Base-by-base conservation (phyloP, 1,140 invertebrate species). In the Conus ventricosus region DNA sequence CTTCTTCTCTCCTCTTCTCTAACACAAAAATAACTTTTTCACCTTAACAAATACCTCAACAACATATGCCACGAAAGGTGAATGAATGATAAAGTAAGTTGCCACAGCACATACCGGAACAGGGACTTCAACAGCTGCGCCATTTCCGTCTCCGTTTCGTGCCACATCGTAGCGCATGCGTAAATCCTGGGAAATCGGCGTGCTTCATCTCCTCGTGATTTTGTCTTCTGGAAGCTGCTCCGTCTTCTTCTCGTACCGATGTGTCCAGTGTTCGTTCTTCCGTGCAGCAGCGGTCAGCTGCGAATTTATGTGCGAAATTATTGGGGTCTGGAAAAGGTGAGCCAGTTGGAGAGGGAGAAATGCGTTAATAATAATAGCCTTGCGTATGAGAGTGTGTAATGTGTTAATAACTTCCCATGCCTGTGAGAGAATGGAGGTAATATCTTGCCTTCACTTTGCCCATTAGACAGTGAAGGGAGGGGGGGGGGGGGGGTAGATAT, bases 91-190 rank as follows among this genome's bases (percentile, higher is more conserved):
- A 39, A 39, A 39, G 39, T 39, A 39, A 39, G 39, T 39, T 39
- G 39, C 15, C 57, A 15, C 57, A 60, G 57, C 15, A 60, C 15
- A 8, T 78, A 94, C 93, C 94, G 93, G 90, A 96, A 95, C 67
- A 96, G 94, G 63, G 96, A 96, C 92, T 97, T 96, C 81, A 96
- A 91, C 91, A 96, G 95, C 90, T 96, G 93, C 20, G 93, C 93
- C 95, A 95, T 95, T 90, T 95, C 95, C 82, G 87, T 91, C 84
- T 91, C 89, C 8, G 93, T 95, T 87, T 95, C 94, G 85, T 95
- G 94, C 94, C 95, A 95, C 92, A 95, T 94, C 5, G 94, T 95
- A 78, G 94, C 95, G 86, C 94, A 94, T 87, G 94, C 92, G 89
- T 95, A 95, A 54, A 95, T 93, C 86, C 92, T 91, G 6, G 94